Conservation (phyloP, 2,797 vertebrate species). For the Falco peregrinus region DNA sequence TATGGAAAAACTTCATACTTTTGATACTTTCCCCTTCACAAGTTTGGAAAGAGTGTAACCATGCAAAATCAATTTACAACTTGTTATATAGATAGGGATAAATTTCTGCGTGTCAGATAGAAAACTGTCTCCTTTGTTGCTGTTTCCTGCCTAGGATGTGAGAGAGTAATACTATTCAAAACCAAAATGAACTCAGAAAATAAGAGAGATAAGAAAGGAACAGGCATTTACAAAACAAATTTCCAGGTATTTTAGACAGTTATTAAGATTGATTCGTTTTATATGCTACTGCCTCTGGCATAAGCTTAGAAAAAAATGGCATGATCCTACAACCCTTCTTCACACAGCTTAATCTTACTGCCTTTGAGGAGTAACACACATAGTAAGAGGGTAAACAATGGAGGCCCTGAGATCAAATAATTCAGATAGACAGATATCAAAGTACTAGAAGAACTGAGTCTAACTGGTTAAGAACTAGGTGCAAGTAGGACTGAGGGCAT, state of each 20-base stretch:
- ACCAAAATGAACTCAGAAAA: neutral
- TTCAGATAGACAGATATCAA: neutral
- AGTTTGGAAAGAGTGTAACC: neutral
- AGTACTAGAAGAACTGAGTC: neutral
- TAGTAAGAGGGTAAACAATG: neutral
- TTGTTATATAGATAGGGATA: neutral
- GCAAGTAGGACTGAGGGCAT: neutral
- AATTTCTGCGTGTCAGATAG: neutral
- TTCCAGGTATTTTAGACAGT: constrained; percentile 7
- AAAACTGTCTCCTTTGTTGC: neutral
- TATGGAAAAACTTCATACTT: neutral
- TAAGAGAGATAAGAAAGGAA: neutral
- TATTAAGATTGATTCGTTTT: constrained; percentile 27
- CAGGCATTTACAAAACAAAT: neutral
- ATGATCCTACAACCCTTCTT: constrained; percentile 3
- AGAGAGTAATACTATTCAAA: neutral
- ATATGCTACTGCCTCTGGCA: neutral
- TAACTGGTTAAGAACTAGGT: neutral
- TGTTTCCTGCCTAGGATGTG: neutral
- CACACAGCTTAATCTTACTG: neutral
- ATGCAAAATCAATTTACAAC: neutral
- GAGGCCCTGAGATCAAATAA: neutral
- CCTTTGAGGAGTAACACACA: neutral
- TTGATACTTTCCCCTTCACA: neutral
- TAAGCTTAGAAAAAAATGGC: constrained; percentile 12